Conservation (phyloP, 1,140 invertebrate species). For the Drosophila repleta region DNA sequence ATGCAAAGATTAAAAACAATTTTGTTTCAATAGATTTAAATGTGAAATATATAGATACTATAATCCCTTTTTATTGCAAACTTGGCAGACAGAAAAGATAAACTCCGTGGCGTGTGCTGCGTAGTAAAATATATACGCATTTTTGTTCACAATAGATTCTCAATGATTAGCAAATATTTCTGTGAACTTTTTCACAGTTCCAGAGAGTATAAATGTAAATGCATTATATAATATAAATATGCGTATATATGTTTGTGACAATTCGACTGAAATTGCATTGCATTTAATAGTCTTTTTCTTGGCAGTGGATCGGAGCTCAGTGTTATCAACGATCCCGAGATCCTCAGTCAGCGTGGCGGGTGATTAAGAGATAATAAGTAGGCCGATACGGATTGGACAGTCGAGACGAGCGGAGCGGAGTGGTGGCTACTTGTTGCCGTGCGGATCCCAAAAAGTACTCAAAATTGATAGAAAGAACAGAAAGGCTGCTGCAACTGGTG, state of each 20-base stretch:
- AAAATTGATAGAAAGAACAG: constrained; percentile 84
- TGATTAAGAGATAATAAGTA: constrained; percentile 19
- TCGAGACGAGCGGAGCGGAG: constrained; percentile 7
- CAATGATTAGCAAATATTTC: background rate
- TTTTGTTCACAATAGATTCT: background rate
- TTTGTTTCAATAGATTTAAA: background rate
- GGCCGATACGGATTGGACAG: constrained; percentile 38
- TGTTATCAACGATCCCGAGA: constrained; percentile 32
- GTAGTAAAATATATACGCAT: constrained; percentile 10
- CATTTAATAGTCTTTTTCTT: constrained; percentile 13
- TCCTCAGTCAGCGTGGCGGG: constrained; percentile 29
- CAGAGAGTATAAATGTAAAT: background rate
- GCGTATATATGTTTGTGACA: background rate
- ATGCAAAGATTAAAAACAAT: background rate
- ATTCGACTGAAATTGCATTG: background rate
- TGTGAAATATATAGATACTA: background rate
- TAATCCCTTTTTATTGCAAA: constrained; percentile 11
- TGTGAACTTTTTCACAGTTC: background rate
- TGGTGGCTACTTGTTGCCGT: constrained; percentile 69
- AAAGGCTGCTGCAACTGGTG: constrained; percentile 84
- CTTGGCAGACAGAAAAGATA: background rate
- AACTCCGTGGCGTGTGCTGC: constrained; percentile 2
- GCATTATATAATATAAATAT: background rate
- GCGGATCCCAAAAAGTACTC: constrained; percentile 81
- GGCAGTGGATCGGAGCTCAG: constrained; percentile 16